Percentiles rank a stretch among this genome's conserved stretches.
Evolutionary conservation across 1,140 invertebrate species (phyloP).

Genomic region (Parapsyche elsis): DNA sequence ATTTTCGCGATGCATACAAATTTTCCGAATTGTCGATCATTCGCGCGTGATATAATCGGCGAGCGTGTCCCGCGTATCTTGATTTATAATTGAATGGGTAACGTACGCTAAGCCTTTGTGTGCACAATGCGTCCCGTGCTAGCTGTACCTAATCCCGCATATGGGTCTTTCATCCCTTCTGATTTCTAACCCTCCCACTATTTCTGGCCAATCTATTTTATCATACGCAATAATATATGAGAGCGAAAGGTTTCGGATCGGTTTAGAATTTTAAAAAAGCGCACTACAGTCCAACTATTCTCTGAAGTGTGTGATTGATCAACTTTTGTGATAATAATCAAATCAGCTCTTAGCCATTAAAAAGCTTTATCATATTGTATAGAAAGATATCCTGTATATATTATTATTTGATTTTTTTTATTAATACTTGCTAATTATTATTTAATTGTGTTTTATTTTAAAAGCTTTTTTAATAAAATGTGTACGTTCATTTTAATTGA

Average conservation of each 20-base stretch:
- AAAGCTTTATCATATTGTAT: too few species aligned
- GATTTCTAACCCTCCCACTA: background rate
- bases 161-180: background rate
- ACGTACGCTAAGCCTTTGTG: background rate
- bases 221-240: background rate
- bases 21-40: background rate
- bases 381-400: too few species aligned
- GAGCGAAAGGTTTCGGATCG: background rate
- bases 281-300: background rate
- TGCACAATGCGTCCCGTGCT: background rate
- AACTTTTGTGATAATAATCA: too few species aligned
- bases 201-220: background rate
- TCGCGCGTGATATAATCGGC: too few species aligned
- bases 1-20: conserved; percentile 11
- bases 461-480: too few species aligned
- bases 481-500: too few species aligned
- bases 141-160: background rate
- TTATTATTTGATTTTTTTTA: too few species aligned
- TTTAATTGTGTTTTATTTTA: too few species aligned
- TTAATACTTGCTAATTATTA: too few species aligned
- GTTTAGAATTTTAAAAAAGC: background rate
- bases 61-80: background rate
- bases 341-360: too few species aligned
- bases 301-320: too few species aligned
- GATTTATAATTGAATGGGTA: conserved; percentile 18